Evolutionary conservation across 35 echinoderm and acorn worm genomes (phyloP), one percentile per base, ranked within the genome.

Genomic region (Ptychodera flava): DNA sequence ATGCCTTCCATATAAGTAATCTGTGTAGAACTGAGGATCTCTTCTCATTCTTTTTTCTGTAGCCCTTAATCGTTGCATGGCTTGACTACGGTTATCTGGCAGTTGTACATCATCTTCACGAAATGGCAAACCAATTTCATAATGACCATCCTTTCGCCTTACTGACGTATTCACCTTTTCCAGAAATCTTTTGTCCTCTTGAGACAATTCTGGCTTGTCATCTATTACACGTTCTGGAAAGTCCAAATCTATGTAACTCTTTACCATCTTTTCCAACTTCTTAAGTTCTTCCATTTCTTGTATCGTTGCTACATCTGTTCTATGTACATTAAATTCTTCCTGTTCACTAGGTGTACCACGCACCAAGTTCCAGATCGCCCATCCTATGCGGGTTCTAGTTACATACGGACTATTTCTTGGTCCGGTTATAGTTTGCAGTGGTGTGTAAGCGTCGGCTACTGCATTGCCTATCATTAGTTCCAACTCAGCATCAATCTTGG

Each of bases 1-100:
- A 86, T 84, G 0, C 22, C 33, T 31, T 81, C 31, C 93, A 95
- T 95, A 83, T 81, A 88, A 87, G 77, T 95, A 91, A 10, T 95
- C 86, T 28, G 83, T 52, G 14, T 91, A 28, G 53, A 85, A 91
- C 33, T 88, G 33, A 36, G 35, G 81, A n/a, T 91, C 31, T 36
- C 85, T 91, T 28, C 75, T 78, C 35, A 94, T 85, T 80, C 79
- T 84, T 1, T 76, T 76, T 89, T 88, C 79, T 31, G 88, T 38
- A 36, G 82, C 78, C 1, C 1, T 82, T 0, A 78, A 32, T 75
- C 90, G 87, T 35, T 87, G 81, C 37, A 88, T 92, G 22, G 89
- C 89, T 35, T 78, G 30, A 1, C 33, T 6, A 83, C 80, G 81
- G 75, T 91, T 91, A 27, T 91, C 30, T 1, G 79, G 78, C 33